Base-by-base conservation (phyloP, 2,888 invertebrate genomes). In the Ennomos quercinarius region DNA sequence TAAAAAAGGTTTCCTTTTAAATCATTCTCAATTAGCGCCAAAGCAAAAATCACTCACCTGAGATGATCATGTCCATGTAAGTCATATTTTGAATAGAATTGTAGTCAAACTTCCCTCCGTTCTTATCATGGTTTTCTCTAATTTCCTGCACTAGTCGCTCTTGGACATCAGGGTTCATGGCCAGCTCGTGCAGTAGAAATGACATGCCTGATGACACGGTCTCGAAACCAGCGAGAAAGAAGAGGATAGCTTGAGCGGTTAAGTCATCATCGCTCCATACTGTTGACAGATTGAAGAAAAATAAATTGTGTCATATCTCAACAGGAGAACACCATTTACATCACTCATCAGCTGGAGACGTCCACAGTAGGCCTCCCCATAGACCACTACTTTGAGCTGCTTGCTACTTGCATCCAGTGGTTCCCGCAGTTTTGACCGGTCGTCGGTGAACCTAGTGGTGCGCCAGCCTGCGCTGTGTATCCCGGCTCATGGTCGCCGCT, bases 1-100 rank as follows among this genome's bases (percentile, higher is more conserved):
- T n/a, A n/a, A n/a, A n/a, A n/a, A n/a, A n/a, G n/a, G n/a, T n/a
- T n/a, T n/a, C n/a, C n/a, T n/a, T n/a, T n/a, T n/a, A n/a, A n/a
- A n/a, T n/a, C n/a, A n/a, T n/a, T n/a, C n/a, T n/a, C n/a, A n/a
- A n/a, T n/a, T n/a, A n/a, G n/a, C n/a, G n/a, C n/a, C n/a, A n/a
- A n/a, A n/a, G n/a, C n/a, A 17, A 1, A 17, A 4, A 2, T 17
- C 6, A 42, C 35, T 8, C 70, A 93, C 93, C 93, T 70, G 94
- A 93, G 0, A 94, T 75, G 0, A 95, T 93, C 94, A 94, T 94
- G 56, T 95, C 95, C 84, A 95, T 74, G 60, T 95, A 95, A 17
- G 87, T 87, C 93, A 95, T 91, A 36, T 84, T 86, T 57, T 91
- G 85, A 0, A 95, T 77, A 0, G 84, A 83, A 35, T 93, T 93